These are phyloP conservation scores for Lepeophtheirus salmonis DNA, from an alignment of 1,140 invertebrate species.

Conservation along the genomic window DNA sequence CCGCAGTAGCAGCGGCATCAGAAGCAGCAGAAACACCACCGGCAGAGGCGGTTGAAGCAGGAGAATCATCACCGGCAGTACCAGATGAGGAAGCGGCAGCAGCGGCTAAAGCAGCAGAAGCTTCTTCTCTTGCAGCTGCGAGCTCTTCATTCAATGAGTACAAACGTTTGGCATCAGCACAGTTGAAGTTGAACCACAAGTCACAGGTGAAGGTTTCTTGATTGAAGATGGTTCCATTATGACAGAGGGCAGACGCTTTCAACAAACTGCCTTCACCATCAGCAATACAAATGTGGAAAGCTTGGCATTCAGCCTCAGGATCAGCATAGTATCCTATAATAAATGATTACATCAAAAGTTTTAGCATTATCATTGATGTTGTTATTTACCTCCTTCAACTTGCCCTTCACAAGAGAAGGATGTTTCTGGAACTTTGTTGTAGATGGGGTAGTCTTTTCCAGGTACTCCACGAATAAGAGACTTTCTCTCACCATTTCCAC, in stretches of 20 bases:
- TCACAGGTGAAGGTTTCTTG: conserved; percentile 68
- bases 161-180: conserved; percentile 33
- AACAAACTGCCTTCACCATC: conserved; percentile 21
- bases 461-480: conserved; percentile 20
- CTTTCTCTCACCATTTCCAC: background rate
- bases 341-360: too few species aligned
- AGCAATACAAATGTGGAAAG: conserved; percentile 27
- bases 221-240: conserved; percentile 69
- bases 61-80: too few species aligned
- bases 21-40: too few species aligned
- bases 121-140: conserved; percentile 10
- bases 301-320: conserved; percentile 20
- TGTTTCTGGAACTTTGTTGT: conserved; percentile 32
- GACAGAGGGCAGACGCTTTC: conserved; percentile 46
- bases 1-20: too few species aligned
- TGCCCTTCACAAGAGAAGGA: conserved; percentile 22
- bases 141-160: conserved; percentile 27
- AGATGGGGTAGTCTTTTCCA: conserved; percentile 20
- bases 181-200: conserved; percentile 83
- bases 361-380: too few species aligned
- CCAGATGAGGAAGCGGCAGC: too few species aligned
- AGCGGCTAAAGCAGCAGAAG: background rate
- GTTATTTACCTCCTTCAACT: background rate
- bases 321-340: conserved; percentile 12
- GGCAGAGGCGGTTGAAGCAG: too few species aligned